Evolutionary conservation across 2,888 invertebrate genomes (phyloP).

Genomic region (Caradrina clavipalpis): DNA sequence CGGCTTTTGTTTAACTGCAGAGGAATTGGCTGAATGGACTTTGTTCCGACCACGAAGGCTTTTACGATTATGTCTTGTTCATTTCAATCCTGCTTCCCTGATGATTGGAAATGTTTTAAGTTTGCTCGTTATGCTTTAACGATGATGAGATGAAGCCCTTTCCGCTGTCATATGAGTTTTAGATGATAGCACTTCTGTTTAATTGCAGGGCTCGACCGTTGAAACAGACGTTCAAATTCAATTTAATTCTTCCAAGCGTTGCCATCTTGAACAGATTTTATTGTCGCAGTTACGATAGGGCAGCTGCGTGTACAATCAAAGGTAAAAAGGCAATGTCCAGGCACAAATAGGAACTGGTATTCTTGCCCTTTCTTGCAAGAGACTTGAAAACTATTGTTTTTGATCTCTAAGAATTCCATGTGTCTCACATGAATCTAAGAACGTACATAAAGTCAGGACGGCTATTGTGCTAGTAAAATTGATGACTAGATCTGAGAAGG

Average conservation of each 20-base stretch:
- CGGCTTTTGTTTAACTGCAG: slow-evolving; percentile 86
- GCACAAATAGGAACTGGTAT: neutral
- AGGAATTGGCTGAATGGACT: slow-evolving; percentile 88
- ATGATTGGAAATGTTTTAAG: slow-evolving; percentile 81
- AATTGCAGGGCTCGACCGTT: slow-evolving; percentile 35
- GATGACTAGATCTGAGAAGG: slow-evolving; percentile 36
- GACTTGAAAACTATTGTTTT: neutral
- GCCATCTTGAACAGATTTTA: slow-evolving; percentile 23
- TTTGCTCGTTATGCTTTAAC: slow-evolving; percentile 67
- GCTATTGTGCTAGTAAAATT: slow-evolving; percentile 28
- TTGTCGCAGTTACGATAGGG: neutral
- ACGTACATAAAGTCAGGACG: slow-evolving; percentile 21
- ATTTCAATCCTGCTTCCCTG: slow-evolving; percentile 78
- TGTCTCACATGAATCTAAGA: slow-evolving; percentile 7
- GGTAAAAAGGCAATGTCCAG: neutral
- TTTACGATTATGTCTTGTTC: slow-evolving; percentile 86
- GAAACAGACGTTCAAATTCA: slow-evolving; percentile 28
- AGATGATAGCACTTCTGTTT: slow-evolving; percentile 47
- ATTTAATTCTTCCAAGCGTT: slow-evolving; percentile 32
- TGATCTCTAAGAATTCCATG: slow-evolving; percentile 16
- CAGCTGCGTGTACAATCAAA: slow-evolving; percentile 4
- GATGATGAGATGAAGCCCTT: slow-evolving; percentile 42
- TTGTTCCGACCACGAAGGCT: slow-evolving; percentile 75
- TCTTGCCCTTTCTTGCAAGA: neutral
- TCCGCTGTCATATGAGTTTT: slow-evolving; percentile 43